A percentile compares a stretch with the other conserved stretches of the same genome.
phyloP scores from a whole-genome alignment of 2,113 vertebrate species.

The Perca schrenkii region DNA sequence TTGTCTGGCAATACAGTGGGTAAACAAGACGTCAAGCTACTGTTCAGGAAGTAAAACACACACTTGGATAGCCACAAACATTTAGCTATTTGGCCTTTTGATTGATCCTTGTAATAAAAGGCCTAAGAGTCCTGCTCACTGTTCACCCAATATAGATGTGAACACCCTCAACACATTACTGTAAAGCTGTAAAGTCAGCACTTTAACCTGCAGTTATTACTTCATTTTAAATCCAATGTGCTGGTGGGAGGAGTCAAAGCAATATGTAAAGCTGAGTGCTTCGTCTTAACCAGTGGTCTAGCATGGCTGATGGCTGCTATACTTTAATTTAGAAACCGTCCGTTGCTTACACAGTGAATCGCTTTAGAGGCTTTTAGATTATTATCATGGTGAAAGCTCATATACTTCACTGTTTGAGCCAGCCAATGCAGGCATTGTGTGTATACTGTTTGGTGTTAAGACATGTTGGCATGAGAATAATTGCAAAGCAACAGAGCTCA shows the following conservation, averaged over 20 bases:
- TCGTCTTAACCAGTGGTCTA: constrained; percentile 11
- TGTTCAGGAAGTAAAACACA: background rate
- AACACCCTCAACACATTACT: constrained; percentile 10
- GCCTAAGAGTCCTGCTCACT: background rate
- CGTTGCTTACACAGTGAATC: constrained; percentile 38
- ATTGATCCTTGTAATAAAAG: background rate
- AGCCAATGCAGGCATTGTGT: background rate
- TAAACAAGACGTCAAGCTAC: background rate
- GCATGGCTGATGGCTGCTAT: background rate
- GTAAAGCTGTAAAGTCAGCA: constrained; percentile 30
- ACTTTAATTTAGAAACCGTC: constrained; percentile 53
- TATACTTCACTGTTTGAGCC: constrained; percentile 18
- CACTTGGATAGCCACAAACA: background rate
- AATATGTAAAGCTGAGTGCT: constrained; percentile 32
- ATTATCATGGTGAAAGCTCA: constrained; percentile 9
- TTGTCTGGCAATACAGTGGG: background rate
- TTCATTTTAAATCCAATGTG: constrained; percentile 34
- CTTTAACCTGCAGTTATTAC: constrained; percentile 29
- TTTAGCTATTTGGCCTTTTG: background rate
- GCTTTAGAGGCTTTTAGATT: constrained; percentile 45
- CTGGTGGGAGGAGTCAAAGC: background rate
- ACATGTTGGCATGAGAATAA: background rate
- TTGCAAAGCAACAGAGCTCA: background rate
- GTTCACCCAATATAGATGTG: background rate
- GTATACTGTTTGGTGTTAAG: background rate